phyloP scores from a whole-genome alignment of 2,888 invertebrate genomes.

The Thymelicus sylvestris region DNA sequence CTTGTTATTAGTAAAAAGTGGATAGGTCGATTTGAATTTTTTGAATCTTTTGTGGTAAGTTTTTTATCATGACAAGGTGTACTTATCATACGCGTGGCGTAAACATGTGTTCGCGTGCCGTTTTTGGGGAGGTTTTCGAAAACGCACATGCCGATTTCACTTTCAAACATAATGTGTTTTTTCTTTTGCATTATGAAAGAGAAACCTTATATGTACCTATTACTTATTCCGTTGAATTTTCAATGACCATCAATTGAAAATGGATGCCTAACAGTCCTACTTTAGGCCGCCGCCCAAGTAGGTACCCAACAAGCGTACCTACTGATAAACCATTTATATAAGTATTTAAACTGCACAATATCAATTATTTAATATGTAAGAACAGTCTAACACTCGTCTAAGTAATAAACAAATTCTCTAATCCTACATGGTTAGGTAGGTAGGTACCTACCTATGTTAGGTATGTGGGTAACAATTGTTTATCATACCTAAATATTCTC shows the following conservation, averaged over 20 bases:
- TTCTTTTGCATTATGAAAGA: background rate
- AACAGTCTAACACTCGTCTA: too few relatives aligned
- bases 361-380: too few relatives aligned
- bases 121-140: conserved; percentile 49
- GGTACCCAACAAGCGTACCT: too few relatives aligned
- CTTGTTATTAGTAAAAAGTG: conserved; percentile 75
- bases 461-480: too few relatives aligned
- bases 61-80: conserved; percentile 53
- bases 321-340: too few relatives aligned
- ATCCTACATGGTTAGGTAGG: too few relatives aligned
- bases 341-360: too few relatives aligned
- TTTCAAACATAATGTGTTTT: conserved; percentile 23
- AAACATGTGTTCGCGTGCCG: conserved; percentile 52
- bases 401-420: too few relatives aligned
- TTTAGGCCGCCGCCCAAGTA: too few relatives aligned
- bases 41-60: conserved; percentile 60
- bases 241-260: background rate
- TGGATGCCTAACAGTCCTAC: background rate
- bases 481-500: too few relatives aligned
- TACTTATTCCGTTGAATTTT: background rate
- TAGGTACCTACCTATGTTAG: too few relatives aligned
- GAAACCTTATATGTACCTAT: too few relatives aligned
- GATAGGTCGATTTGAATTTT: conserved; percentile 66
- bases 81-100: conserved; percentile 52
- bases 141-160: conserved; percentile 39